A percentile compares a stretch with the other conserved stretches of the same genome.
These are phyloP conservation scores for Zoanthus sociatus DNA, from an alignment of 92 coral and sea anemone genomes.

Conservation along the genomic window DNA sequence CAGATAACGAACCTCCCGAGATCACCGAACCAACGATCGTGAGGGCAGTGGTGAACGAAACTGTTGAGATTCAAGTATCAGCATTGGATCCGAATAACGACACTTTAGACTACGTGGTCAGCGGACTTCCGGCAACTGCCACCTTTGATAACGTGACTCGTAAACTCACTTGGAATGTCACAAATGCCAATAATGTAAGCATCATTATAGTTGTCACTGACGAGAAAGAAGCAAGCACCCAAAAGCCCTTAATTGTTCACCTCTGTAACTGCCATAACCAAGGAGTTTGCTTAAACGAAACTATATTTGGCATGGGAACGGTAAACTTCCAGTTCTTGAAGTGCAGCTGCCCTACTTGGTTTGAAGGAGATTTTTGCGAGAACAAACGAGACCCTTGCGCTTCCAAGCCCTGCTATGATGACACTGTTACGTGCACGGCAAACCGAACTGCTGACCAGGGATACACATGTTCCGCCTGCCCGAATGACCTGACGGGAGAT, in stretches of 20 bases:
- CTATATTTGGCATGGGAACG: slow-evolving; percentile 45
- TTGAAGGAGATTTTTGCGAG: slow-evolving; percentile 74
- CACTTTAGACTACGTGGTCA: slow-evolving; percentile 48
- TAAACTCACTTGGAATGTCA: slow-evolving; percentile 50
- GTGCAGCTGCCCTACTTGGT: slow-evolving; percentile 70
- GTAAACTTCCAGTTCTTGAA: slow-evolving; percentile 58
- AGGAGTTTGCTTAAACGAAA: slow-evolving; percentile 57
- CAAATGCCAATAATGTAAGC: slow-evolving; percentile 34
- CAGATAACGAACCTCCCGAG: slow-evolving; percentile 77
- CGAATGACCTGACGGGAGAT: slow-evolving; percentile 74
- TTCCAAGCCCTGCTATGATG: slow-evolving; percentile 67
- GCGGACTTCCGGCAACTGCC: slow-evolving; percentile 66
- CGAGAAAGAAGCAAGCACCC: slow-evolving; percentile 57
- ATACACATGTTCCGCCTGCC: slow-evolving; percentile 76
- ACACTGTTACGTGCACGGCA: slow-evolving; percentile 55
- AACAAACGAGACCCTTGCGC: slow-evolving; percentile 63
- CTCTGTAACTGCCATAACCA: slow-evolving; percentile 73
- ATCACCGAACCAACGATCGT: slow-evolving; percentile 61
- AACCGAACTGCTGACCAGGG: slow-evolving; percentile 60
- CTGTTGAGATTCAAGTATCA: slow-evolving; percentile 33
- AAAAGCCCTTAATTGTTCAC: slow-evolving; percentile 46
- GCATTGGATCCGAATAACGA: slow-evolving; percentile 74
- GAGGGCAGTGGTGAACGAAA: slow-evolving; percentile 56
- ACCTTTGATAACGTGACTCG: slow-evolving; percentile 54
- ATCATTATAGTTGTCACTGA: slow-evolving; percentile 70